phyloP scores from a whole-genome alignment of 2,888 invertebrate species.

The Sesia apiformis region DNA sequence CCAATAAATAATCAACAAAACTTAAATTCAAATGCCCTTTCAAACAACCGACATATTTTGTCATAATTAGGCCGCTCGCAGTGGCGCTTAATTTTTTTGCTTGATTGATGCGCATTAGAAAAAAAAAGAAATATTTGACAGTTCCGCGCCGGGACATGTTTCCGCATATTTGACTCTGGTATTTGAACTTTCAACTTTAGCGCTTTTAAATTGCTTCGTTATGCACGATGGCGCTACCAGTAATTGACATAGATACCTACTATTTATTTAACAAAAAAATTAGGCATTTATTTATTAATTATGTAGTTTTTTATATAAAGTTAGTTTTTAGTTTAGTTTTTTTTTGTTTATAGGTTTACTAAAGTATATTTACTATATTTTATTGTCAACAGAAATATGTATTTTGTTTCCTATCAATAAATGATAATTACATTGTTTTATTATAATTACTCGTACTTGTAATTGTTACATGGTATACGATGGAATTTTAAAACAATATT shows the following conservation, averaged over 20 bases:
- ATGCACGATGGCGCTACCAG: conserved; percentile 25
- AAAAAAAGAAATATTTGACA: conserved; percentile 12
- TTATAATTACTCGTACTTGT: no score
- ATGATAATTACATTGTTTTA: no score
- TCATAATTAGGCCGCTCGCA: conserved; percentile 51
- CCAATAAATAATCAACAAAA: conserved; percentile 44
- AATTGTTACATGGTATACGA: no score
- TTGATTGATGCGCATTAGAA: conserved; percentile 18
- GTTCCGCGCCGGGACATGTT: conserved; percentile 23
- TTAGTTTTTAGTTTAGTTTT: background rate
- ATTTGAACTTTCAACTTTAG: conserved; percentile 38
- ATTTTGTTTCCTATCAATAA: no score
- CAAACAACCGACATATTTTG: conserved; percentile 59
- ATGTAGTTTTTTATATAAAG: background rate
- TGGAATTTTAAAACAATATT: no score
- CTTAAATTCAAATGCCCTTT: conserved; percentile 28
- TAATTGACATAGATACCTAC: conserved; percentile 14
- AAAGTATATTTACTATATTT: no score
- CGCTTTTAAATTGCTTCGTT: conserved; percentile 42
- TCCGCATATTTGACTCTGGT: conserved; percentile 54
- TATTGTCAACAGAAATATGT: no score
- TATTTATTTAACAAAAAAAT: conserved; percentile 16
- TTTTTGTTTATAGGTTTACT: no score
- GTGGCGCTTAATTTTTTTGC: conserved; percentile 50
- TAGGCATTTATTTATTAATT: background rate